Conservation (phyloP, 1,140 invertebrate species). For the Macrosteles quadrilineatus region DNA sequence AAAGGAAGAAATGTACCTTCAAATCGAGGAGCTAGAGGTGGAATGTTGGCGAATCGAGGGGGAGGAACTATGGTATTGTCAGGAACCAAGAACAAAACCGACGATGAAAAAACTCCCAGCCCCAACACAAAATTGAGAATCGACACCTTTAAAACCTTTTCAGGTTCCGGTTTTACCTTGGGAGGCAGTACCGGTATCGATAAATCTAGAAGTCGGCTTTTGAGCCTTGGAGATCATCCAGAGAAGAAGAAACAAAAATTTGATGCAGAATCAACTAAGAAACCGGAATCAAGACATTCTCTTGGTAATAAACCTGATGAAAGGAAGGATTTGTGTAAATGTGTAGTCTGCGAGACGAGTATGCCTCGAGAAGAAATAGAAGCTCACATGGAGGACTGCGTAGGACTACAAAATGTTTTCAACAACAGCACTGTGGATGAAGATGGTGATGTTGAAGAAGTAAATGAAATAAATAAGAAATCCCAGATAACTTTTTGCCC, state of each 20-base stretch:
- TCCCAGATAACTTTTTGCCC: slow-evolving; percentile 34
- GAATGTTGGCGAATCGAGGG: slow-evolving; percentile 28
- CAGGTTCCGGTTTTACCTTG: slow-evolving; percentile 33
- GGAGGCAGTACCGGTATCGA: slow-evolving; percentile 17
- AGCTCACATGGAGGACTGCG: slow-evolving; percentile 51
- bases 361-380: slow-evolving; percentile 51
- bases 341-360: slow-evolving; percentile 56
- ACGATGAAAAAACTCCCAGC: slow-evolving; percentile 11
- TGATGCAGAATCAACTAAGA: not conserved
- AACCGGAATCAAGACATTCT: not conserved
- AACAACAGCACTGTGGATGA: slow-evolving; percentile 33
- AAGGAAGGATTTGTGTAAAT: slow-evolving; percentile 46
- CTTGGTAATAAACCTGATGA: not conserved
- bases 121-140: slow-evolving; percentile 23
- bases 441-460: slow-evolving; percentile 29
- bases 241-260: not conserved
- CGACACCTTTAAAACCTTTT: slow-evolving; percentile 34
- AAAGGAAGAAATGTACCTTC: slow-evolving; percentile 7
- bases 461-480: slow-evolving; percentile 31
- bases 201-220: not conserved
- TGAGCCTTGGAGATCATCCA: not conserved
- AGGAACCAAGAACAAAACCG: slow-evolving; percentile 21
- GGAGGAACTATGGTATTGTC: slow-evolving; percentile 34
- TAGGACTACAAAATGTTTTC: slow-evolving; percentile 32
- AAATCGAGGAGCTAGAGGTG: not conserved